Base-by-base conservation (phyloP, 2,797 vertebrate genomes). In the Acanthurus tractus region DNA sequence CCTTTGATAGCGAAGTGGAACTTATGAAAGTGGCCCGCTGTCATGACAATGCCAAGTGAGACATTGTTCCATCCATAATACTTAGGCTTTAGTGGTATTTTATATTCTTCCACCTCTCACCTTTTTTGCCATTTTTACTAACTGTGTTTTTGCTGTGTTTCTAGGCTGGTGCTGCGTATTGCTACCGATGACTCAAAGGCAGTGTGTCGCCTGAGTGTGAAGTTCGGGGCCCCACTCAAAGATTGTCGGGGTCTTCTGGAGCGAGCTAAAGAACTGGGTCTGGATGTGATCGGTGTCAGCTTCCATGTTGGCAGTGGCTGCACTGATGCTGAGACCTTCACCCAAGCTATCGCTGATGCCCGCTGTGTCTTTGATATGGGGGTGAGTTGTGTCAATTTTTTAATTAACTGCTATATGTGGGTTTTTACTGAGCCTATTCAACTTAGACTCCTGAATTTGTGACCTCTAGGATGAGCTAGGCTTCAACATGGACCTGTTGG, bases 251-350 rank as follows among this genome's bases (percentile, higher is more conserved):
- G 96, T 1, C 96, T 99, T 64, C 91, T 99, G 81, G 98, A 99
- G 87, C 92, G 94, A 59, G 98, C 98, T 0, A 96, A 94, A 82
- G 96, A 98, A 20, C 95, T 99, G 55, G 95, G 96, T 7, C 93
- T 99, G 73, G 96, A 97, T 1, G 93, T 99, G 58, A 89, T 99
- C 6, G 98, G 98, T 0, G 98, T 99, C 76, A 99, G 98, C 83
- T 99, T 99, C 88, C 98, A 99, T 1, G 97, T 99, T 73, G 98
- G 98, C 82, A 99, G 98, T 34, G 97, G 97, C 56, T 99, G 98
- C 83, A 98, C 96, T 0, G 98, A 99, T 55, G 93, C 98, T 0
- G 95, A 96, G 63, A 96, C 97, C 0, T 99, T 96, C 55, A 91
- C 90, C 45, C 97, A 99, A 90, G 97, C 98, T 0, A 96, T 99